These are phyloP conservation scores for Pycnomerus fuliginosus DNA, from an alignment of 2,888 invertebrate species.

Conservation along the genomic window DNA sequence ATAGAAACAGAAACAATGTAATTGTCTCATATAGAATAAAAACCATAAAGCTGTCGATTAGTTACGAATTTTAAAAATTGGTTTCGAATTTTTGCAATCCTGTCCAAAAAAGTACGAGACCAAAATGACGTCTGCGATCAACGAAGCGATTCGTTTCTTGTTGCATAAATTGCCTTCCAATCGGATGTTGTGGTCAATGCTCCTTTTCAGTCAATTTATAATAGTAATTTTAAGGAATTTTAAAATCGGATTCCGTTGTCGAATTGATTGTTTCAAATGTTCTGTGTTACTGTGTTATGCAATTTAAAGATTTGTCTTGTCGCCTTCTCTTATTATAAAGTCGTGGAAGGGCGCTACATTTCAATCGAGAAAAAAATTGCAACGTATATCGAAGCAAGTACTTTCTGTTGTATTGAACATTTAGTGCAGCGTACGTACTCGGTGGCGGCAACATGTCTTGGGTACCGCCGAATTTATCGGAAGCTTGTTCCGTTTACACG, in stretches of 20 bases:
- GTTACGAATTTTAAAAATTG: conserved; percentile 11
- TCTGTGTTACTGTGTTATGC: no score
- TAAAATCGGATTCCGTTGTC: no score
- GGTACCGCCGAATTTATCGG: conserved; percentile 60
- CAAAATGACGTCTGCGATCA: conserved; percentile 2
- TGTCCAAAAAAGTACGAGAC: conserved; percentile 7
- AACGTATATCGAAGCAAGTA: conserved; percentile 8
- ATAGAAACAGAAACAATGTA: neutral
- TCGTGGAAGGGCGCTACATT: conserved; percentile 15
- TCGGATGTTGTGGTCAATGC: conserved; percentile 11
- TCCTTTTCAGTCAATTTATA: no score
- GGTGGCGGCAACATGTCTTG: conserved; percentile 50
- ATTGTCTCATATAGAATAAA: conserved; percentile 6
- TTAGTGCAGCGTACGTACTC: no score
- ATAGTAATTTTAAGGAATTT: no score
- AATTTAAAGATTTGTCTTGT: no score
- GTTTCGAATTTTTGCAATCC: conserved; percentile 12
- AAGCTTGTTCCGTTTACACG: conserved; percentile 57
- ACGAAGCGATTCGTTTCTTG: conserved; percentile 10
- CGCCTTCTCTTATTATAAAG: no score
- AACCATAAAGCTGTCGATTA: conserved; percentile 3
- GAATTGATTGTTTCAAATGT: no score
- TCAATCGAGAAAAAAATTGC: conserved; percentile 7
- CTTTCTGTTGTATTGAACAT: conserved; percentile 4
- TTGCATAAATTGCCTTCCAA: conserved; percentile 2